phyloP scores from a whole-genome alignment of 2,113 vertebrate species.

The Apeltes quadracus region DNA sequence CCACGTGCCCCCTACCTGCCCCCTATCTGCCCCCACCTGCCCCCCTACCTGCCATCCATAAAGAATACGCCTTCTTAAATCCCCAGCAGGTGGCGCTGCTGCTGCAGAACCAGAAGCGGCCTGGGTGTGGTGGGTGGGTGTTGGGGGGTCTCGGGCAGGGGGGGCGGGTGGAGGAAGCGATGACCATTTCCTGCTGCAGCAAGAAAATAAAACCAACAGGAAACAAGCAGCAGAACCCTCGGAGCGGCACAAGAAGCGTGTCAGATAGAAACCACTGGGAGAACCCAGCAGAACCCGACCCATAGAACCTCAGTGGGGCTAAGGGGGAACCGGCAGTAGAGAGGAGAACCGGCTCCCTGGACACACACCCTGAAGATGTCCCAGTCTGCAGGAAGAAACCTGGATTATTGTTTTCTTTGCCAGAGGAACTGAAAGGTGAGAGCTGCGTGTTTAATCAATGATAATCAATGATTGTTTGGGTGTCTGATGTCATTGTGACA shows the following conservation, averaged over 20 bases:
- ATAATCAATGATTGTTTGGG: background rate
- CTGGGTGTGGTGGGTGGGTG: background rate
- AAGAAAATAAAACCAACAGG: conserved; percentile 77
- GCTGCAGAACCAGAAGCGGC: background rate
- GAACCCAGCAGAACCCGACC: background rate
- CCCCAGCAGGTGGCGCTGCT: background rate
- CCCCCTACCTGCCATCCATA: no score
- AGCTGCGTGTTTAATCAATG: background rate
- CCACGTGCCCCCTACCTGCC: no score
- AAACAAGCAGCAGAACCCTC: conserved; percentile 55
- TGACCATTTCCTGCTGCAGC: conserved; percentile 70
- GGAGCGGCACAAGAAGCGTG: conserved; percentile 24
- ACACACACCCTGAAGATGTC: conserved; percentile 34
- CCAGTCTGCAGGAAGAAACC: conserved; percentile 4
- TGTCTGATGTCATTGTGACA: background rate
- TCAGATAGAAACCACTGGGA: background rate
- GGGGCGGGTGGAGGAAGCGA: conserved; percentile 63
- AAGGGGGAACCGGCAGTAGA: no score
- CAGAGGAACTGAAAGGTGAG: conserved; percentile 44
- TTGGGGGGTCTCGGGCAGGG: background rate
- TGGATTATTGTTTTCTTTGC: conserved; percentile 7
- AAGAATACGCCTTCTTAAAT: background rate
- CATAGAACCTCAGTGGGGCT: background rate
- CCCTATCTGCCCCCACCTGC: no score
- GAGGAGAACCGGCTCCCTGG: background rate